These are phyloP conservation scores for Regulus satrapa DNA, from an alignment of 2,113 vertebrate species.

Conservation along the genomic window DNA sequence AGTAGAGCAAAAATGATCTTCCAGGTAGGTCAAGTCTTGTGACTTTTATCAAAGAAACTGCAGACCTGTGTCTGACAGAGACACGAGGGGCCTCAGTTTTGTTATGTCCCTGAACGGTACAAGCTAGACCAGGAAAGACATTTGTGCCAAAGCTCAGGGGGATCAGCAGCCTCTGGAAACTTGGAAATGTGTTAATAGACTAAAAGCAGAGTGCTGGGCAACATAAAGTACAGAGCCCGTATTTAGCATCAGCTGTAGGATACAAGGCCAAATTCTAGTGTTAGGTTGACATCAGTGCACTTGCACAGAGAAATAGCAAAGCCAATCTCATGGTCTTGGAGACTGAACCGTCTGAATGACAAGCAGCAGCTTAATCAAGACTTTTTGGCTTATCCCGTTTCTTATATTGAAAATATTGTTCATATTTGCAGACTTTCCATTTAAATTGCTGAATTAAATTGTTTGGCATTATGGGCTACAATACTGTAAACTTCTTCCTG, in stretches of 20 bases:
- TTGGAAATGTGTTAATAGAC: not conserved
- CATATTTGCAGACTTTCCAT: not conserved
- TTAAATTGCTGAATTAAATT: not conserved
- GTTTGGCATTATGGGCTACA: not conserved
- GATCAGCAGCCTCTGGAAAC: not conserved
- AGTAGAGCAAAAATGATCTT: constrained; percentile 20
- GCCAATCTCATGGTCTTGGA: not conserved
- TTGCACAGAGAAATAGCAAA: not conserved
- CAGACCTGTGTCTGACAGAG: not conserved
- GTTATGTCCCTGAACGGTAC: not conserved
- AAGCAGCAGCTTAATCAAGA: not conserved
- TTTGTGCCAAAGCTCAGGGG: not conserved
- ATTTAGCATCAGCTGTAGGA: not conserved
- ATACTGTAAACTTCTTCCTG: constrained; percentile 7
- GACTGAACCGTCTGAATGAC: not conserved
- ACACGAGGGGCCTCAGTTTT: not conserved
- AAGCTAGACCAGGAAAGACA: not conserved
- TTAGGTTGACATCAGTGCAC: not conserved
- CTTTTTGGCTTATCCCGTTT: not conserved
- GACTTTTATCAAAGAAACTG: not conserved
- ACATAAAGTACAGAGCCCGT: not conserved
- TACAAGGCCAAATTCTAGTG: not conserved
- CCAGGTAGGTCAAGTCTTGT: not conserved
- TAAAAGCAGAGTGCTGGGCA: not conserved
- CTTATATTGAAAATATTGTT: not conserved